Evolutionary conservation across 1,140 invertebrate species (phyloP).

Genomic region (Ceratitis capitata): DNA sequence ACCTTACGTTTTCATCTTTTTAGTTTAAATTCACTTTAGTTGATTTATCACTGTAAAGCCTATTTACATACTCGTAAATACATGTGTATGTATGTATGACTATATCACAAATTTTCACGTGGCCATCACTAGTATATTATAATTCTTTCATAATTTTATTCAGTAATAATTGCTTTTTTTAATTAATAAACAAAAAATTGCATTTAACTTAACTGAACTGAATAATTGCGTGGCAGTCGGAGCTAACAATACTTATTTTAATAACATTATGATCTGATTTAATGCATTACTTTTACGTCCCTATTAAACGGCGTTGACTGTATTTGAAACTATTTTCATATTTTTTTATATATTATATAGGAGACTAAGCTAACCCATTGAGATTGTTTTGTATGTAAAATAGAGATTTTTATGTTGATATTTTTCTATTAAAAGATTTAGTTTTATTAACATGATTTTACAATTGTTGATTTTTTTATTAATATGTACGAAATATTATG

Average conservation of each 20-base stretch:
- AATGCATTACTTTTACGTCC: neutral
- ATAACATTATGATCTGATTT: neutral
- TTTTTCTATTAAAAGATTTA: neutral
- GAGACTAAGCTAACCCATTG: constrained; percentile 20
- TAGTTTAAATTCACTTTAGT: neutral
- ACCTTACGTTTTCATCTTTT: neutral
- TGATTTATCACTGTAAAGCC: neutral
- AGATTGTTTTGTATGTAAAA: neutral
- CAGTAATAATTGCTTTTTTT: neutral
- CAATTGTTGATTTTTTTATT: constrained; percentile 30
- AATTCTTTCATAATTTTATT: neutral
- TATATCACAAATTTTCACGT: constrained; percentile 13
- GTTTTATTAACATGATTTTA: constrained; percentile 6
- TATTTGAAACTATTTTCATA: neutral
- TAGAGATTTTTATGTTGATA: neutral
- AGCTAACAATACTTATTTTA: neutral
- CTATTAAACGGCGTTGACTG: neutral
- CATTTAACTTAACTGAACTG: constrained; percentile 18
- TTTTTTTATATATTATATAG: neutral
- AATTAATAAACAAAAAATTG: neutral
- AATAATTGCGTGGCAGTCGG: neutral
- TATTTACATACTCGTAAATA: too few species aligned
- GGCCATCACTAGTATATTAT: constrained; percentile 31
- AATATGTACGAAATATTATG: neutral
- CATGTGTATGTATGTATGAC: neutral